Evolutionary conservation across 2,113 vertebrate genomes (phyloP).

Genomic region (Brachyhypopomus occidentalis): DNA sequence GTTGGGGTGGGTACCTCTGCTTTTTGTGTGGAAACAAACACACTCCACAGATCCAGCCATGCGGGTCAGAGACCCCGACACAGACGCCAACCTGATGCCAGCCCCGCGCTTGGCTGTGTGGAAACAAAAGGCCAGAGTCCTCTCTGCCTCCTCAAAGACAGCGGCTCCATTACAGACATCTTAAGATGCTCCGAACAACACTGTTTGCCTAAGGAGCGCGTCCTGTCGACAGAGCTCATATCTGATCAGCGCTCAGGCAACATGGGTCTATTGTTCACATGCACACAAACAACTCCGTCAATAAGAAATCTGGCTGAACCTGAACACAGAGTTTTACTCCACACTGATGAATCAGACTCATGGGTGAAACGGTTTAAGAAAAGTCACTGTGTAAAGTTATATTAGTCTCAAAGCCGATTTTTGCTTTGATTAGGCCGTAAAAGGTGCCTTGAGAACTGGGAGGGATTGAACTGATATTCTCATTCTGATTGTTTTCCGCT

Average conservation of each 20-base stretch:
- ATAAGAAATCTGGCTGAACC: neutral
- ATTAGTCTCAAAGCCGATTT: constrained; percentile 6
- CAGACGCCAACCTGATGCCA: constrained; percentile 26
- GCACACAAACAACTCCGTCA: constrained; percentile 20
- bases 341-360: neutral
- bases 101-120: constrained; percentile 32
- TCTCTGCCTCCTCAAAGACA: constrained; percentile 23
- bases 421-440: neutral
- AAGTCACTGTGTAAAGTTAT: neutral
- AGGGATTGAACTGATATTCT: neutral
- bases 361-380: neutral
- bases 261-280: neutral
- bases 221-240: constrained; percentile 27
- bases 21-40: constrained; percentile 43
- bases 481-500: neutral
- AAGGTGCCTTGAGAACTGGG: neutral
- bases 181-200: constrained; percentile 20
- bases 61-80: constrained; percentile 51
- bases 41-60: constrained; percentile 39
- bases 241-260: neutral
- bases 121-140: constrained; percentile 50
- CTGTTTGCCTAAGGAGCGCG: constrained; percentile 37
- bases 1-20: neutral
- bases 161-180: constrained; percentile 22
- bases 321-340: neutral